Conservation (phyloP, 2,797 vertebrate genomes). For the Crenichthys baileyi region DNA sequence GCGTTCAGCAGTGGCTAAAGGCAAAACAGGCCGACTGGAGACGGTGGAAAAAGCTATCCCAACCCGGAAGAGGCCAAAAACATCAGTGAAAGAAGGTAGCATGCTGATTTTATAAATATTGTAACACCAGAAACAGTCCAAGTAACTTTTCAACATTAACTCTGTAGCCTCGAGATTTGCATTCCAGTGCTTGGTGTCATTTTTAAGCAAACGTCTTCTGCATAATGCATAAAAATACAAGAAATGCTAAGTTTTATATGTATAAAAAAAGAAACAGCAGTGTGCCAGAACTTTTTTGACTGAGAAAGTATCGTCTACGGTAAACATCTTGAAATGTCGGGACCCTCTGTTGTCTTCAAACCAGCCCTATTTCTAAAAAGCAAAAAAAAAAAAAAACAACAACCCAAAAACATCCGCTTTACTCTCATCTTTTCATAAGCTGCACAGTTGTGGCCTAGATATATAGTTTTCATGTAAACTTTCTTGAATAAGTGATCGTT, state of each 20-base stretch:
- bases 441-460: neutral
- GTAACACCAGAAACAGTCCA: neutral
- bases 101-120: neutral
- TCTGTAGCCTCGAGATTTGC: neutral
- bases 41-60: constrained; percentile 21
- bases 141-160: neutral
- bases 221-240: neutral
- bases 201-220: neutral
- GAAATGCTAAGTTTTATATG: too few relatives aligned
- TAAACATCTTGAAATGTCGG: neutral
- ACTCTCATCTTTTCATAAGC: neutral
- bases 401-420: neutral
- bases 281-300: neutral
- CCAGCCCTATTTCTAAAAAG: neutral
- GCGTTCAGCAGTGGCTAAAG: constrained; percentile 33
- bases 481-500: too few relatives aligned
- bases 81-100: constrained; percentile 62
- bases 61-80: constrained; percentile 56
- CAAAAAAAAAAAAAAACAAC: too few relatives aligned
- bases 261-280: neutral
- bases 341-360: neutral
- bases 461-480: neutral
- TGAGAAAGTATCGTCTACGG: neutral
- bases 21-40: constrained; percentile 37
- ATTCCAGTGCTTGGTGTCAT: neutral